Percentiles rank a stretch among this genome's conserved stretches.
Evolutionary conservation across 37 sponge, comb jelly and placozoan genomes (phyloP).

Genomic region (Diacarnus erythraeanus): DNA sequence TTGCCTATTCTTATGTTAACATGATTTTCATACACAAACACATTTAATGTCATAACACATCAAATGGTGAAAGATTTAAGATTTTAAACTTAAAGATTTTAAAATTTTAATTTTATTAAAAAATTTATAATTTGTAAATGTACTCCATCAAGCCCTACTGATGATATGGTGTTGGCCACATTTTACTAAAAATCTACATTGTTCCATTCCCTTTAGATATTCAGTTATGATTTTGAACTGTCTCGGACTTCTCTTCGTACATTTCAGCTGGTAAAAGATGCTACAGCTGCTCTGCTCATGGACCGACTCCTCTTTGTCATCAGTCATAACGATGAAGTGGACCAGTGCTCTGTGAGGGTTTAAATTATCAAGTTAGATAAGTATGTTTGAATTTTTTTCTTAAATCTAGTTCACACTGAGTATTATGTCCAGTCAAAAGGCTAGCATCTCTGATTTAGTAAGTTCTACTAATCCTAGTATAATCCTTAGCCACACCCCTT

Average conservation of each 20-base stretch:
- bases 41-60: too few relatives aligned
- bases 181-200: neutral
- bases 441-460: constrained; percentile 14
- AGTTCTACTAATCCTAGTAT: neutral
- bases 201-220: constrained; percentile 29
- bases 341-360: constrained; percentile 25
- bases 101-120: too few relatives aligned
- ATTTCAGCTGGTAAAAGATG: constrained; percentile 37
- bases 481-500: neutral
- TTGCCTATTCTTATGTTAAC: too few relatives aligned
- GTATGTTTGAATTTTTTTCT: neutral
- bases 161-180: neutral
- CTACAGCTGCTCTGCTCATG: constrained; percentile 44
- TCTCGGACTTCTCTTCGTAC: constrained; percentile 7
- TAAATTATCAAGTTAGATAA: neutral
- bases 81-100: too few relatives aligned
- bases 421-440: constrained; percentile 37
- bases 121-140: too few relatives aligned
- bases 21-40: too few relatives aligned
- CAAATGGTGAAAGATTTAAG: too few relatives aligned
- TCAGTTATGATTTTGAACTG: constrained; percentile 57
- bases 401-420: constrained; percentile 39
- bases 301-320: constrained; percentile 58
- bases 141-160: too few relatives aligned
- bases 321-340: constrained; percentile 58